A percentile compares a stretch with the other conserved stretches of the same genome.
Evolutionary conservation across 2,888 invertebrate genomes (phyloP).

Genomic region (Pristionchus mayeri): DNA sequence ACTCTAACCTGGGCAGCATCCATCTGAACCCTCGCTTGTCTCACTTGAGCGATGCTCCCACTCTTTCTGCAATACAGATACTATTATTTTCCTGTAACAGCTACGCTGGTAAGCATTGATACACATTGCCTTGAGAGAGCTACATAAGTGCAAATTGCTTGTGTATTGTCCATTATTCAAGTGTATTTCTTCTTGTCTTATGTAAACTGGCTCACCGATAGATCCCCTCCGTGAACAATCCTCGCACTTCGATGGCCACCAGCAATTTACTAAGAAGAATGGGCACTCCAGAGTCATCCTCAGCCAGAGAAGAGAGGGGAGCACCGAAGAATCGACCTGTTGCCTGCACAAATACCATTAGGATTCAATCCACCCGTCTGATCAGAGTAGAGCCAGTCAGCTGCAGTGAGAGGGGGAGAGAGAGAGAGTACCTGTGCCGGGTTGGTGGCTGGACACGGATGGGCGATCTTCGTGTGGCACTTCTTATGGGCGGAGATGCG

Average conservation of each 20-base stretch:
- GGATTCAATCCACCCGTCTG: background rate
- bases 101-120: too few relatives aligned
- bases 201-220: constrained; percentile 84
- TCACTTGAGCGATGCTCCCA: constrained; percentile 79
- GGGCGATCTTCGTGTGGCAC: constrained; percentile 86
- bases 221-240: constrained; percentile 91
- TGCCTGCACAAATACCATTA: constrained; percentile 54
- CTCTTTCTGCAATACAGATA: constrained; percentile 81
- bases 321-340: constrained; percentile 85
- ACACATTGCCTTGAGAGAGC: too few relatives aligned
- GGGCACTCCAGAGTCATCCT: constrained; percentile 79
- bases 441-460: constrained; percentile 70
- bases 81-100: too few relatives aligned
- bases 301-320: constrained; percentile 83
- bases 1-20: constrained; percentile 77
- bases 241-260: constrained; percentile 90
- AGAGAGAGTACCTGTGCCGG: constrained; percentile 10
- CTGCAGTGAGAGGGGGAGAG: too few relatives aligned
- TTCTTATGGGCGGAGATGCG: constrained; percentile 93
- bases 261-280: constrained; percentile 90
- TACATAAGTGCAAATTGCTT: too few relatives aligned
- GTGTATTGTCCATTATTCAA: too few relatives aligned
- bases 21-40: constrained; percentile 77
- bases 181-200: too few relatives aligned
- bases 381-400: too few relatives aligned